Evolutionary conservation across 1,140 invertebrate species (phyloP).

Genomic region (Drosophila ananassae): DNA sequence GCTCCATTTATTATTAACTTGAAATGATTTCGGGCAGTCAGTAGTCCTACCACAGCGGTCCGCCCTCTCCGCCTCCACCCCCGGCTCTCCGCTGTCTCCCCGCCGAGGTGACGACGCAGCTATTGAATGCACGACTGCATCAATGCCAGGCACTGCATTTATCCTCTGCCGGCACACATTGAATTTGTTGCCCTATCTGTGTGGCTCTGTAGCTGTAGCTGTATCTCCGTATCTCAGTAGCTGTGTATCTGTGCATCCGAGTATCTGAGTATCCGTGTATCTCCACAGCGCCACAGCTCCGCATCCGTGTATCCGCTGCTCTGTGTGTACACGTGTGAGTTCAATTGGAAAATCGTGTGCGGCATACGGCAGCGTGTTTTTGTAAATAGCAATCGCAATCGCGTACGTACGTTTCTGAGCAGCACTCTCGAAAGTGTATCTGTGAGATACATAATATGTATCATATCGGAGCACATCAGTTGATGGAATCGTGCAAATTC

Average conservation of each 20-base stretch:
- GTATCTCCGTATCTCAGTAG: not conserved
- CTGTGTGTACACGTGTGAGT: slow-evolving; percentile 75
- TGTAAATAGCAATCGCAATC: slow-evolving; percentile 56
- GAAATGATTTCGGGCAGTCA: slow-evolving; percentile 82
- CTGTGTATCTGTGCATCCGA: not conserved
- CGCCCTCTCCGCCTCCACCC: not conserved
- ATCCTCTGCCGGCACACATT: slow-evolving; percentile 15
- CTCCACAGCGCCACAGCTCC: not conserved
- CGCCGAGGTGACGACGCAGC: slow-evolving; percentile 78
- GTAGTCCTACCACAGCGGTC: slow-evolving; percentile 27
- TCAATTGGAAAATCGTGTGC: slow-evolving; percentile 84
- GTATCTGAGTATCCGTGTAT: slow-evolving; percentile 1
- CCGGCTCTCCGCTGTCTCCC: slow-evolving; percentile 6
- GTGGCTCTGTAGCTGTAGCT: slow-evolving; percentile 1
- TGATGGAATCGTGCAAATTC: slow-evolving; percentile 48
- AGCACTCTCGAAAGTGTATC: slow-evolving; percentile 47
- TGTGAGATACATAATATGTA: slow-evolving; percentile 33
- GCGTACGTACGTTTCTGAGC: slow-evolving; percentile 47
- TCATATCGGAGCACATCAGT: slow-evolving; percentile 31
- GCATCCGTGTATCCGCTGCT: slow-evolving; percentile 9
- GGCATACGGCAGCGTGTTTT: slow-evolving; percentile 75
- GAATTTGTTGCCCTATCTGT: slow-evolving; percentile 17
- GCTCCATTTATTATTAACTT: slow-evolving; percentile 84
- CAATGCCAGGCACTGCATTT: slow-evolving; percentile 52
- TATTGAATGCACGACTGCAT: slow-evolving; percentile 84